phyloP scores from a whole-genome alignment of 2,888 invertebrate genomes.

The Tachina lurida region DNA sequence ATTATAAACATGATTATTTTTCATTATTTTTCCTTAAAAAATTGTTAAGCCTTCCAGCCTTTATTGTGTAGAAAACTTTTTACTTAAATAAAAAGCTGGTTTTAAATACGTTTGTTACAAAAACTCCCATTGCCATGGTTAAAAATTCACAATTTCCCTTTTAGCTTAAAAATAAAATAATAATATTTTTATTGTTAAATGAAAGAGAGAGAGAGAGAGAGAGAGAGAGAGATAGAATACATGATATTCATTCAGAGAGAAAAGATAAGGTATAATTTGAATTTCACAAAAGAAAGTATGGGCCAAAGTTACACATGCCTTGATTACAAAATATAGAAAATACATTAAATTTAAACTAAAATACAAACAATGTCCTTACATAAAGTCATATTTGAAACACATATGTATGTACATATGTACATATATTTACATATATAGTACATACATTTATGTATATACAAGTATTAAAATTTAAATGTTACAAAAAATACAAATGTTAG shows the following conservation, averaged over 20 bases:
- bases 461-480: constrained; percentile 42
- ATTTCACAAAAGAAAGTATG: constrained; percentile 64
- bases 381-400: constrained; percentile 5
- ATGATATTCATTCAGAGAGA: neutral
- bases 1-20: neutral
- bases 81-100: neutral
- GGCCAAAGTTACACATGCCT: constrained; percentile 22
- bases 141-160: constrained; percentile 78
- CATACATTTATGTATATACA: neutral
- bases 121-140: constrained; percentile 76
- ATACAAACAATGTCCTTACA: constrained; percentile 16
- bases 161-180: constrained; percentile 78
- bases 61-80: constrained; percentile 3
- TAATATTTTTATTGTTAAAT: constrained; percentile 74
- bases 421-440: neutral
- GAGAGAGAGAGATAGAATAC: neutral
- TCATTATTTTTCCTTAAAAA: neutral
- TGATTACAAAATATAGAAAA: constrained; percentile 76
- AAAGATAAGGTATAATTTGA: constrained; percentile 72
- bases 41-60: constrained; percentile 10
- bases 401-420: neutral
- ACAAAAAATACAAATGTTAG: constrained; percentile 17
- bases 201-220: constrained; percentile 54
- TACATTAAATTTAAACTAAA: constrained; percentile 80
- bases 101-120: constrained; percentile 34